Evolutionary conservation across 2,113 vertebrate species (phyloP), one percentile per base, ranked within the genome.

Genomic region (Melanotaenia duboulayi): DNA sequence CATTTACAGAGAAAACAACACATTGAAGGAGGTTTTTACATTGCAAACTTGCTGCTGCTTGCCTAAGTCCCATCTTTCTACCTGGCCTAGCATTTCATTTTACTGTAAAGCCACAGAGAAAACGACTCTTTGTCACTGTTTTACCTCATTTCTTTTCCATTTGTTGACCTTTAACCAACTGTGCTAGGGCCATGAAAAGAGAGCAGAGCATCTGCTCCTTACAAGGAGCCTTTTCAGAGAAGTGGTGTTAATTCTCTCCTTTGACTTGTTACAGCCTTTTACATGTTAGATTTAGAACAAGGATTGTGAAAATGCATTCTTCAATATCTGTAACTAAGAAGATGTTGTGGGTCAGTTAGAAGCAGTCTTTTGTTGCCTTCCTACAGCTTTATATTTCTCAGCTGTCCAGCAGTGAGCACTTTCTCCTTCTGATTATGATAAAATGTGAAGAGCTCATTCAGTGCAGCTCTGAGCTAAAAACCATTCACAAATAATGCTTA

Each of bases 211-310:
- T 52, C 49, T 48, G 68, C 75, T 86, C 90, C 90, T 85, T 92
- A 86, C 62, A 89, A 86, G 90, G 87, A 75, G 37, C 1, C 6
- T 35, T 78, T 89, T 70, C 57, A 77, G 20, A 79, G 68, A 57
- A 62, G 51, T 28, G 28, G 28, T 28, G 28, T 28, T 28, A 6
- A 28, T 28, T 35, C 4, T 35, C 32, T 35, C 32, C 4, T 8
- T 9, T 35, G 32, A 35, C 32, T 66, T 20, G 42, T 73, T 65
- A 35, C 25, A 49, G 48, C 11, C 67, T 46, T 58, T 66, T 25
- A 71, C 20, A 73, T 70, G 25, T 66, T 52, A 65, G 42, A 71
- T 46, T n/a, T 8, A 9, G 2, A 17, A 10, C 16, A 12, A 22
- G 37, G 54, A 20, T 61, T 0, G 5, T 42, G n/a, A 12, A 57